Conservation (phyloP, 2,888 invertebrate genomes). For the Lochmaea crataegi region DNA sequence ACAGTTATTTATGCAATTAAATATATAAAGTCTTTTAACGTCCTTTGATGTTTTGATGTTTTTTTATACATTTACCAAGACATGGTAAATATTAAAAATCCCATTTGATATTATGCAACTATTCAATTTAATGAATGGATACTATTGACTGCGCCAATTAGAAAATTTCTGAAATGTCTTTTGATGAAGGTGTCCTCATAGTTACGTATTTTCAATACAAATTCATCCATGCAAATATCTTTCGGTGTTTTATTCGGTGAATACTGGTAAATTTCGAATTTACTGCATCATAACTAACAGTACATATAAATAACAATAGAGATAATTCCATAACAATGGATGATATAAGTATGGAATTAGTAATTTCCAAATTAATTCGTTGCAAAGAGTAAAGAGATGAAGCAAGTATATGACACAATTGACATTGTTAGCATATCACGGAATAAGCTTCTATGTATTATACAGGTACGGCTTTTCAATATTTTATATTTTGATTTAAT, state of each 20-base stretch:
- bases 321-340: constrained; percentile 29
- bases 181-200: too few relatives aligned
- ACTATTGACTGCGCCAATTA: too few relatives aligned
- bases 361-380: constrained; percentile 50
- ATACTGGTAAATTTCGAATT: constrained; percentile 12
- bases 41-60: constrained; percentile 26
- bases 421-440: constrained; percentile 59
- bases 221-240: too few relatives aligned
- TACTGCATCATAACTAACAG: constrained; percentile 25
- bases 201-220: too few relatives aligned
- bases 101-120: not conserved
- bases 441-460: constrained; percentile 52
- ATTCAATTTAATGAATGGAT: too few relatives aligned
- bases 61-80: constrained; percentile 11
- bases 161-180: too few relatives aligned
- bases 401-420: constrained; percentile 54
- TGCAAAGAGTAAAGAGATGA: constrained; percentile 45
- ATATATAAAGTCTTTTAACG: constrained; percentile 36
- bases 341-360: constrained; percentile 39
- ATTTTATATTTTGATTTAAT: not conserved
- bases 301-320: constrained; percentile 20
- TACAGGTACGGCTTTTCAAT: not conserved
- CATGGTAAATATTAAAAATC: not conserved
- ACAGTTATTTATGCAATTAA: constrained; percentile 44
- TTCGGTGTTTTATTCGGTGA: too few relatives aligned